phyloP scores from a whole-genome alignment of 64 coral and sea anemone genomes.

The Porites australiensis region DNA sequence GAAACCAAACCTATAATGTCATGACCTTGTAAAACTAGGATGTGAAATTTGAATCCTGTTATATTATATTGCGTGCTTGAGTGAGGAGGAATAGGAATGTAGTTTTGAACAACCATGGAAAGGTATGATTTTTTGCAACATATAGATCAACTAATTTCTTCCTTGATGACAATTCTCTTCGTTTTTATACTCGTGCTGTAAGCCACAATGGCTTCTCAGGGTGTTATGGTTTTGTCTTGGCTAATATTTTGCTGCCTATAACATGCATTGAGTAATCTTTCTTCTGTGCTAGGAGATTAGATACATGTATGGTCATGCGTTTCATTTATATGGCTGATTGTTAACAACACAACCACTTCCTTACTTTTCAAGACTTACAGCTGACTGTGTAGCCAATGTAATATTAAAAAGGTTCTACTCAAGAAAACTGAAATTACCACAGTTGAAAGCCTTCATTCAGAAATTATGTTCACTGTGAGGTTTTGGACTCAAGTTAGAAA shows the following conservation, averaged over 20 bases:
- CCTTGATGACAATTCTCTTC: not conserved
- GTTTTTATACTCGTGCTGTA: not conserved
- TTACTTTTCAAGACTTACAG: too few relatives aligned
- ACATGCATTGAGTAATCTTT: not conserved
- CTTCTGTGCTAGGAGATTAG: not conserved
- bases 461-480: too few relatives aligned
- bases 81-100: not conserved
- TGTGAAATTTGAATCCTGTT: conserved; percentile 49
- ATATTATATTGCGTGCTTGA: conserved; percentile 17
- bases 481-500: too few relatives aligned
- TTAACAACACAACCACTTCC: too few relatives aligned
- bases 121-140: not conserved
- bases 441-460: too few relatives aligned
- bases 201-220: not conserved
- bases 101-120: not conserved
- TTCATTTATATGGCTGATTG: too few relatives aligned
- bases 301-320: not conserved
- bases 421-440: too few relatives aligned
- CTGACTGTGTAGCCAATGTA: too few relatives aligned
- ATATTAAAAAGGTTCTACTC: too few relatives aligned
- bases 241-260: not conserved
- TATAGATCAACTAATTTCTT: not conserved
- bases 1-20: not conserved
- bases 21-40: conserved; percentile 29
- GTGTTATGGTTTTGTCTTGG: not conserved